Percentiles rank a stretch among this genome's conserved stretches.
These are phyloP conservation scores for Astur gentilis DNA, from an alignment of 2,113 vertebrate genomes.

Conservation along the genomic window DNA sequence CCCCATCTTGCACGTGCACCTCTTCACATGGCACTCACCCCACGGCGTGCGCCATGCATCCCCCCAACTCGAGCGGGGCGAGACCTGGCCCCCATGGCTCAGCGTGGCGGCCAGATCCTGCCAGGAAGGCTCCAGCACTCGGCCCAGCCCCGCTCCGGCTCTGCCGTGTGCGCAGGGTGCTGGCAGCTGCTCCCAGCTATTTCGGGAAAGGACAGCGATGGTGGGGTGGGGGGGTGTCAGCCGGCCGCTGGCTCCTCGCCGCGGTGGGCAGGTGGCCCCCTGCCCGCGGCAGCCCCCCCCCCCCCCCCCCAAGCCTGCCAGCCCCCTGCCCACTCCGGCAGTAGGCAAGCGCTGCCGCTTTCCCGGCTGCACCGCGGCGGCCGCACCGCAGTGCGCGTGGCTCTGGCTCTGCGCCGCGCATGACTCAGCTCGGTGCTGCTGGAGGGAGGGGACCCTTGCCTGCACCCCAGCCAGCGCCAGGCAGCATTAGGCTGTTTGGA, in stretches of 20 bases:
- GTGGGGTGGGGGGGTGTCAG: not conserved
- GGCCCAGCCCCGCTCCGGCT: not conserved
- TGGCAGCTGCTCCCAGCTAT: not conserved
- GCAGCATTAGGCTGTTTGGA: not conserved
- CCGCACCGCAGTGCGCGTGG: conserved; percentile 29
- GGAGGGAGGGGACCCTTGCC: not conserved
- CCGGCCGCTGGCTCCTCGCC: not conserved
- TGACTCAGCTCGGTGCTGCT: conserved; percentile 25
- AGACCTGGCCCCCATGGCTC: not conserved
- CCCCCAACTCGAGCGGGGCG: not conserved
- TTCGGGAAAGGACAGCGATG: not conserved
- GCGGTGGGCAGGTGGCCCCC: not conserved
- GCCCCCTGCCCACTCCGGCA: not conserved
- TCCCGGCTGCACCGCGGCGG: not conserved
- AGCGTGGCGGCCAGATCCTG: fast-evolving
- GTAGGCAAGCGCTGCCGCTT: not conserved
- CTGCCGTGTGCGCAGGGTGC: not conserved
- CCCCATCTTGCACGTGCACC: no score
- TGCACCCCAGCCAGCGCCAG: not conserved
- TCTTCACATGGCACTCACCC: no score
- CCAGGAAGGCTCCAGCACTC: not conserved
- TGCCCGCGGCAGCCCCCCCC: not conserved
- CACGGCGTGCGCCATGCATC: not conserved
- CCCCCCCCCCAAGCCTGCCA: not conserved
- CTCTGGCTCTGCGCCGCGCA: conserved; percentile 4